Evolutionary conservation across 2,888 invertebrate genomes (phyloP), one percentile per base, ranked within the genome.

Genomic region (Dynastes maya): DNA sequence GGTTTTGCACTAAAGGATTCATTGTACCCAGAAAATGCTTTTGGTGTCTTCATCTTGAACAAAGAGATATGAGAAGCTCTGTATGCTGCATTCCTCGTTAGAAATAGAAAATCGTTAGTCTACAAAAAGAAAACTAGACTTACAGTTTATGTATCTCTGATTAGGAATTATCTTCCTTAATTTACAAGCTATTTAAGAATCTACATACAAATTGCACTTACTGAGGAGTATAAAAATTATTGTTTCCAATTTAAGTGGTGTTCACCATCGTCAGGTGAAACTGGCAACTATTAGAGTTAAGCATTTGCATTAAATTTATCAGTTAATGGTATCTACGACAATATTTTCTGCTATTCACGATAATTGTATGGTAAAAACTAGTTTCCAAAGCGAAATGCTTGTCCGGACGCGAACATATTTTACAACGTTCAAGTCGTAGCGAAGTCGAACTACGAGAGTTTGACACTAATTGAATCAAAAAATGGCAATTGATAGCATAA

Each of bases 251-350:
- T 63, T 29, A 63, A n/a, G 13, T 63, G 11, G 22, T 58, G 55
- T 22, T 22, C 55, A 22, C 55, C n/a, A 68, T 13, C n/a, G 51
- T 4, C 68, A 53, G 29, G 29, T 68, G 68, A 53, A 68, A 22
- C 13, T 29, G n/a, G 27, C 22, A 8, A 27, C 61, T 49, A 61
- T 74, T 27, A 74, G 32, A 74, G 68, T 51, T 58, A 74, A 61
- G 72, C 45, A 74, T 74, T 61, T 45, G 40, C 72, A 27, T 74
- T 74, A 74, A 74, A 74, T 74, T 40, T 13, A 61, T 27, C 27
- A 40, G 45, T 49, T 74, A 74, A 61, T 61, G 27, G 61, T 63
- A 74, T 74, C 61, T 22, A 72, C 22, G 37, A 40, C 58, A 45
- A 72, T 72, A 58, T 58, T 40, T 72, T 40, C 58, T 58, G 58